Evolutionary conservation across 2,113 vertebrate genomes (phyloP), one percentile per base, ranked within the genome.

Genomic region (Solea senegalensis): DNA sequence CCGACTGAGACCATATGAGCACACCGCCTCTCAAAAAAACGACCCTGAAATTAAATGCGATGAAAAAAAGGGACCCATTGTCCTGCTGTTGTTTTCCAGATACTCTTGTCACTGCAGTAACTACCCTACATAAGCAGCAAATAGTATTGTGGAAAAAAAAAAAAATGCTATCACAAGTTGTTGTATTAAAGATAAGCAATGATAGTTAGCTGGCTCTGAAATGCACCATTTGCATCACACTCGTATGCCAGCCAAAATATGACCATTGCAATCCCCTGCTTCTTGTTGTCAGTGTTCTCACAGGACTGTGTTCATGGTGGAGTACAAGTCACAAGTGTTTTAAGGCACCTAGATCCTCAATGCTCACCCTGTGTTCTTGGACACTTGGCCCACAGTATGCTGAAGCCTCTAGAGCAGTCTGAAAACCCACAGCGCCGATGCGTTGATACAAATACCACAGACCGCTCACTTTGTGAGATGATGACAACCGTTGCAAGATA

Each of bases 1-100:
- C 84, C 84, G 15, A 85, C 88, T 84, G 84, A 78, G 82, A 83
- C 76, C 86, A 88, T 81, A 80, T 86, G 86, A 90, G 54, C 80
- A 61, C 43, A 50, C 39, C 39, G 0, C 16, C 9, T 52, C 44
- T 57, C 61, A 46, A 41, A 16, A 62, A 58, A 65, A 52, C n/a
- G 7, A 52, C 15, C 50, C 65, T 45, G 45, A 74, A 66, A 82
- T 85, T 40, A 54, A 82, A 67, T 67, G 51, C 14, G 21, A 21
- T 21, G 21, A 21, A 74, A 21, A 11, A 62, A 21, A 62, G 5
- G 8, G 9, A 27, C 5, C 0, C 3, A 2, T 44, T 59, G 8
- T 41, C 44, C 10, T 40, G 11, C 43, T 58, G 26, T 66, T 43
- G 5, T 34, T 65, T 69, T 57, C 8, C 9, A 65, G 28, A 27